Base-by-base conservation (phyloP, 1,140 invertebrate genomes). In the Hypothenemus hampei region DNA sequence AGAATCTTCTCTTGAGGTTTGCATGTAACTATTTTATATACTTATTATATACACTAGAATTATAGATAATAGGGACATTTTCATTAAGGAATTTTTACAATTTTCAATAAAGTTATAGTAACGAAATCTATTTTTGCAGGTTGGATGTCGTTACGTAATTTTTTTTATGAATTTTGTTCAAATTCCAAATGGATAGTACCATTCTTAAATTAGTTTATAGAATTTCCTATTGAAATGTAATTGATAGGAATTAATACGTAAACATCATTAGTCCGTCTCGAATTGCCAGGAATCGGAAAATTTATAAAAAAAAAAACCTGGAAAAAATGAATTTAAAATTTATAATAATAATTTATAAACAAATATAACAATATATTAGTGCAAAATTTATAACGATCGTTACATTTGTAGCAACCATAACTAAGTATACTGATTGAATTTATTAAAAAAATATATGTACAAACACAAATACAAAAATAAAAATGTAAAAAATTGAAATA, bases 1-100 rank as follows among this genome's bases (percentile, higher is more conserved):
- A n/a, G 15, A 26, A 50, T 21, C 8, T 43, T 16, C 15, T 51
- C 43, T 20, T 44, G 35, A 35, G 36, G 39, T 54, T 54, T 43
- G 23, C 49, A 41, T 54, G 41, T 35, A 54, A 31, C 29, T 54
- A 44, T 54, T 54, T 44, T 54, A 54, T 54, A 54, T 44, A 54
- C 41, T 29, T 44, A 52, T 52, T 54, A 54, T 54, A 54, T 43
- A 52, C 39, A 29, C n/a, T n/a, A n/a, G n/a, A n/a, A n/a, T n/a
- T n/a, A n/a, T n/a, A n/a, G n/a, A n/a, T n/a, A n/a, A n/a, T n/a
- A n/a, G n/a, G n/a, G n/a, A 40, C 26, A 31, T 1, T 22, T 50
- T 50, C 35, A 13, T 40, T 23, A 23, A 40, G 41, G 48, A 20
- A 29, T 37, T 36, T 22, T 22, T 41, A 19, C 19, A 11, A 19